Base-by-base conservation (phyloP, 2,888 invertebrate genomes). In the Clistopyga incitator region DNA sequence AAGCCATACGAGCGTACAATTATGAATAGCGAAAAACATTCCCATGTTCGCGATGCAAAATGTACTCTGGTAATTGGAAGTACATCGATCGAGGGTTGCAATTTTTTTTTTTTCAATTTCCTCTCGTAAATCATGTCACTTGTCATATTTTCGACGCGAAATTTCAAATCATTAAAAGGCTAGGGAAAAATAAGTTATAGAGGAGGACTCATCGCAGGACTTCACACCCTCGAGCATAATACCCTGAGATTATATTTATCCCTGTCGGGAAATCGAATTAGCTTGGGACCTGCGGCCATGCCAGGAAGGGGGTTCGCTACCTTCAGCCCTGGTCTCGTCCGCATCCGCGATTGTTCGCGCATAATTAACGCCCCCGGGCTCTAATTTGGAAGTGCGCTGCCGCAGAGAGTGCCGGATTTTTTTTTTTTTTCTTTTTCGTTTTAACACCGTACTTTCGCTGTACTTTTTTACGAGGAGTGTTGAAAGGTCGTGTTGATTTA, bases 291-390 rank as follows among this genome's bases (percentile, higher is more conserved):
- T 78, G 64, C 70, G 54, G 78, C 25, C 61, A 52, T 45, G 52
- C 15, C 47, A 34, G 34, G 38, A 10, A 42, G 71, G 70, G 29
- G 20, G 71, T 18, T 45, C 54, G 23, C 64, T 65, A 42, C 61
- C 61, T 45, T 38, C 54, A 64, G 38, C 38, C 56, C 70, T 42
- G 38, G 29, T 77, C 47, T 47, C 70, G 29, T 38, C 65, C 23
- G 54, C 50, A 65, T 74, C 72, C 64, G 81, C 71, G 81, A 81
- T 84, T 84, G 81, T 84, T 84, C 81, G 50, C 72, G 74, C 79
- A 84, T 84, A 81, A 84, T 84, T 84, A 84, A 84, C 34, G 78
- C 81, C 78, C 50, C 42, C 52, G 75, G 65, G 64, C 68, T 84
- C 54, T 54, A 78, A 78, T 78, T 82, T 64, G 54, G 64, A 54